Percentiles rank a stretch among this genome's conserved stretches.
These are phyloP conservation scores for Nannoperca australis DNA, from an alignment of 2,797 vertebrate species.

Conservation along the genomic window DNA sequence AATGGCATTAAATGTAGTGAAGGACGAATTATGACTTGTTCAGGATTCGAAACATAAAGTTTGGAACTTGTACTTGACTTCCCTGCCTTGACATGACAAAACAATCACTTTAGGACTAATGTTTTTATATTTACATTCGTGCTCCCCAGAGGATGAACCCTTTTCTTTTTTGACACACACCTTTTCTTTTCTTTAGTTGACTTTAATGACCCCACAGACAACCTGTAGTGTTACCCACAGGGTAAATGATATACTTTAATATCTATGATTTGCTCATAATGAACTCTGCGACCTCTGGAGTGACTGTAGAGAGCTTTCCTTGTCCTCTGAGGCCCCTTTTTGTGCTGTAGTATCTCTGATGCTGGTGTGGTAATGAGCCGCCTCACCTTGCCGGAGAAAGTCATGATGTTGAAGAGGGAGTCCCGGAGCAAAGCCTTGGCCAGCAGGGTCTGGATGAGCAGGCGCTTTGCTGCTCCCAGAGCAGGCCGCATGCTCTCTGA, in stretches of 20 bases:
- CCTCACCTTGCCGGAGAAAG: slow-evolving; percentile 80
- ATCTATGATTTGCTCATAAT: neutral
- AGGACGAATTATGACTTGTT: too few species aligned
- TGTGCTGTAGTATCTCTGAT: neutral
- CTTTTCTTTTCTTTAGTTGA: neutral
- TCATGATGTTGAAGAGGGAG: slow-evolving; percentile 82
- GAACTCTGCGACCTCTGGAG: neutral
- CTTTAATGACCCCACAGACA: neutral
- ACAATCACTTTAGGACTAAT: neutral
- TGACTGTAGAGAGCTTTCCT: neutral
- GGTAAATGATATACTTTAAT: neutral
- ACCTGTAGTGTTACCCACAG: neutral
- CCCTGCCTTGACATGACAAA: neutral
- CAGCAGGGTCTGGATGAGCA: slow-evolving; percentile 79
- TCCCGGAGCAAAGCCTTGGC: slow-evolving; percentile 75
- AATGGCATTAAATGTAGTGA: too few species aligned
- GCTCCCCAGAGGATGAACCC: neutral
- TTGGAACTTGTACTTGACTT: neutral
- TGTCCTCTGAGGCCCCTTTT: neutral
- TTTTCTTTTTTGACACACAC: neutral
- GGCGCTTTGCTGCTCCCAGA: slow-evolving; percentile 75
- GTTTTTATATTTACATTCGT: neutral
- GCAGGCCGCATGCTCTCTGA: slow-evolving; percentile 71
- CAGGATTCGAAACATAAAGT: neutral
- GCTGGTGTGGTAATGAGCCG: neutral